phyloP scores from a whole-genome alignment of 2,113 vertebrate species.

The Trogon surrucura region DNA sequence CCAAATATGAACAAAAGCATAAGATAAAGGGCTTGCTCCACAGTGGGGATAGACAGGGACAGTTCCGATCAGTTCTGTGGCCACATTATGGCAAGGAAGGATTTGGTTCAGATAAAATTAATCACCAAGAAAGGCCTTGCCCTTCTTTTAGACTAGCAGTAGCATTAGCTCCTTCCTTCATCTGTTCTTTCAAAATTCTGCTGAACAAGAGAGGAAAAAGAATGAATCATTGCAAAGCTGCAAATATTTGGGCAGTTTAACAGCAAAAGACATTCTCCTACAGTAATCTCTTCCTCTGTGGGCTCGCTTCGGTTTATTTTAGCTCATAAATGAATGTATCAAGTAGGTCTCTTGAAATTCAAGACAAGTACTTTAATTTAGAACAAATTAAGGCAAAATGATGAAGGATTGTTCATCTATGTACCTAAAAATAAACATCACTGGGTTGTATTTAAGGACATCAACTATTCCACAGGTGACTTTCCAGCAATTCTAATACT shows the following conservation, averaged over 20 bases:
- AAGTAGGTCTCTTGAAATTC: conserved; percentile 13
- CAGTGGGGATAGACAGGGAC: background rate
- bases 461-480: conserved; percentile 33
- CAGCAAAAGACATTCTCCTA: background rate
- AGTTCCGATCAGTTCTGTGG: background rate
- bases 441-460: background rate
- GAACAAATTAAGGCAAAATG: conserved; percentile 16
- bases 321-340: conserved; percentile 17
- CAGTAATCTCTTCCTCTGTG: conserved; percentile 38
- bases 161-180: conserved; percentile 23
- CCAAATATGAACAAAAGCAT: background rate
- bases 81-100: fast-evolving
- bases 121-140: background rate
- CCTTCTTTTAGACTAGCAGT: background rate
- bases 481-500: background rate
- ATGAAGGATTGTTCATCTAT: background rate
- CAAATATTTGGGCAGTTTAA: conserved; percentile 52
- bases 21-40: background rate
- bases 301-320: conserved; percentile 3
- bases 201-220: conserved; percentile 36
- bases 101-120: background rate
- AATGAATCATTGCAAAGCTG: conserved; percentile 49
- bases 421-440: conserved; percentile 34
- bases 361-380: conserved; percentile 36
- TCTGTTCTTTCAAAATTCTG: conserved; percentile 21